Base-by-base conservation (phyloP, 2,797 vertebrate species). In the Hydrocynus forskahlii region DNA sequence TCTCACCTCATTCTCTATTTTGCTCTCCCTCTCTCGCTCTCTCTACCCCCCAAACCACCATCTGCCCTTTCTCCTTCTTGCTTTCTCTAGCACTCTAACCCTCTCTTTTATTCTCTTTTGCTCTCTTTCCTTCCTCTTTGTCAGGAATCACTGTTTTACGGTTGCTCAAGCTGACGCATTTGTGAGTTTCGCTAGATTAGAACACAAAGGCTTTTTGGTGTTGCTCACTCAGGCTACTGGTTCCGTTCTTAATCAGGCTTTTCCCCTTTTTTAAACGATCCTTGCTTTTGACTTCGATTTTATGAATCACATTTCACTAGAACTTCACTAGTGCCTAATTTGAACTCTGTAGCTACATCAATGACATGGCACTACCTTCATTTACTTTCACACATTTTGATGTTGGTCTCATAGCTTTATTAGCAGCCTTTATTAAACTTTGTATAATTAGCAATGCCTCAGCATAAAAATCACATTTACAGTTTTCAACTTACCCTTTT, bases 181-280 rank as follows among this genome's bases (percentile, higher is more conserved):
- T 83, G 50, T 64, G 45, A 83, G 79, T 87, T 87, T 85, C 84
- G 60, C 38, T 76, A 45, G 7, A 50, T 59, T 84, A 81, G 75
- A 80, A 76, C 80, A 74, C 43, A 79, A 86, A 85, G 64, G 17
- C 45, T 66, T 78, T 72, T 48, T 83, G 73, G 68, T 71, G 68
- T 80, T 25, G 66, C 64, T 67, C 79, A 83, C 73, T 81, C 80
- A 73, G 62, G 70, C 86, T 81, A 3, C 43, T 43, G 62, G 76
- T 87, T 78, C 52, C 25, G 81, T 75, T 85, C 77, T 87, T 85
- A 80, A 81, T 87, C 86, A 84, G 64, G 63, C 52, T 84, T 87
- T 85, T 76, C 76, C 82, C 73, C 73, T n/a, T 67, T 68, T 23
- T 81, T 43, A 76, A 80, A 70, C 16, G 54, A 45, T 59, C 71